Conservation (phyloP, 2,113 vertebrate genomes). For the Anarhynchus alexandrinus region DNA sequence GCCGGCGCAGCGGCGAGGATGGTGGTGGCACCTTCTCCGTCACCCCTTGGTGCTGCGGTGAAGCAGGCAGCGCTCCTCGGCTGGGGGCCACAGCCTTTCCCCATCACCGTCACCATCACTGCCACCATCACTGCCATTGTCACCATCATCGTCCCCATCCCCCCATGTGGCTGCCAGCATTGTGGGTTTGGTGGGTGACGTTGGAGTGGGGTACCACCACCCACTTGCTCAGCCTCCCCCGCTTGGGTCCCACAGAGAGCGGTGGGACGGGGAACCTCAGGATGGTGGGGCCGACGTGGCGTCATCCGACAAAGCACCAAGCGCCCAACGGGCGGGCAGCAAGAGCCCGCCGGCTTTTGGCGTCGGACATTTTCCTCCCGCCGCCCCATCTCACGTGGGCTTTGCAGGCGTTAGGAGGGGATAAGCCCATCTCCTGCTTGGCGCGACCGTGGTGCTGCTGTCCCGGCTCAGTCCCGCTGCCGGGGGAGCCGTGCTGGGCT, state of each 20-base stretch:
- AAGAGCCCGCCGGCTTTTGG: background rate
- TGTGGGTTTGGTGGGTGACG: background rate
- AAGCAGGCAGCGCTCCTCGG: background rate
- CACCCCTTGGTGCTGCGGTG: background rate
- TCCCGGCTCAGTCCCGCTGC: background rate
- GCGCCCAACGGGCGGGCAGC: no score
- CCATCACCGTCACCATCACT: background rate
- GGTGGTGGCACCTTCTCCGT: background rate
- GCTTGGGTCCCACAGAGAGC: background rate
- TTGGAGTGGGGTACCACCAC: background rate
- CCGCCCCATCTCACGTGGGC: rapidly evolving
- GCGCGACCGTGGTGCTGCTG: background rate
- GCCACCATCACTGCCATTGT: background rate
- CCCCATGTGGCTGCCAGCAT: background rate
- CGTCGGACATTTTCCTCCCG: rapidly evolving
- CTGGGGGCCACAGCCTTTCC: background rate
- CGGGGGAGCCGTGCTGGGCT: rapidly evolving
- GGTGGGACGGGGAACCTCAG: rapidly evolving
- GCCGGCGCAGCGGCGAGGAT: rapidly evolving
- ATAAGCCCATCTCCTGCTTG: background rate
- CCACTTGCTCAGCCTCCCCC: rapidly evolving
- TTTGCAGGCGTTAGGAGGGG: background rate
- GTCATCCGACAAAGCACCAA: rapidly evolving
- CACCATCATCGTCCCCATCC: background rate
- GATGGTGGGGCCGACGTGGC: rapidly evolving